Base-by-base conservation (phyloP, 2,888 invertebrate genomes). In the Thymelicus acteon region DNA sequence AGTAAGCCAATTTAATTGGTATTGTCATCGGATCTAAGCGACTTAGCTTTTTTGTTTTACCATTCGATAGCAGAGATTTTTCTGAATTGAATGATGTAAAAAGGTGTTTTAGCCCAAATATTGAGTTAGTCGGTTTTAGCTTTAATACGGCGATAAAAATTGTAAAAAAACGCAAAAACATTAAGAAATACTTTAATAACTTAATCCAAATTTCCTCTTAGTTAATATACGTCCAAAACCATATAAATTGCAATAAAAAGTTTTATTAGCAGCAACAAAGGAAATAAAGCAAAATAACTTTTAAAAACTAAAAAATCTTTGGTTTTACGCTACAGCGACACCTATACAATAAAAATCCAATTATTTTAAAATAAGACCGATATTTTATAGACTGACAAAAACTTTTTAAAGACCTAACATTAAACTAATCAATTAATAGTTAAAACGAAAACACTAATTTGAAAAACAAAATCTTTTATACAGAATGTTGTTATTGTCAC, bases 241-340 rank as follows among this genome's bases (percentile, higher is more conserved):
- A 52, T 3, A 31, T 47, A 40, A 61, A 67, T 44, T 13, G 64
- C 54, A 64, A 67, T 24, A 61, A 39, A 67, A 65, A 40, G 61
- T 37, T 37, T 12, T 8, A 24, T 3, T 49, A 64, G 64, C 54
- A 40, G 52, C 63, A 64, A 64, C 13, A 12, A 64, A 54, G 15
- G 2, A 37, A 31, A 37, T 10, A 1, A 66, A 60, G 37, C 37
- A 62, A 19, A 60, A 61, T 8, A 19, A 15, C 4, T 39, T 40
- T 44, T 62, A 12, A 64, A 67, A 19, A 2, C 62, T 63, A 66
- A 40, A 60, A 74, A 72, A 64, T 75, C 74, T 75, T 75, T 75
- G 74, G 74, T 71, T 75, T 72, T 72, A 69, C 63, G 62, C 65
- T 67, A 71, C 44, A 44, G 44, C 37, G 7, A 74, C 60, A 12